Conservation (phyloP, 2,888 invertebrate species). For the Pachymerium ferrugineum region DNA sequence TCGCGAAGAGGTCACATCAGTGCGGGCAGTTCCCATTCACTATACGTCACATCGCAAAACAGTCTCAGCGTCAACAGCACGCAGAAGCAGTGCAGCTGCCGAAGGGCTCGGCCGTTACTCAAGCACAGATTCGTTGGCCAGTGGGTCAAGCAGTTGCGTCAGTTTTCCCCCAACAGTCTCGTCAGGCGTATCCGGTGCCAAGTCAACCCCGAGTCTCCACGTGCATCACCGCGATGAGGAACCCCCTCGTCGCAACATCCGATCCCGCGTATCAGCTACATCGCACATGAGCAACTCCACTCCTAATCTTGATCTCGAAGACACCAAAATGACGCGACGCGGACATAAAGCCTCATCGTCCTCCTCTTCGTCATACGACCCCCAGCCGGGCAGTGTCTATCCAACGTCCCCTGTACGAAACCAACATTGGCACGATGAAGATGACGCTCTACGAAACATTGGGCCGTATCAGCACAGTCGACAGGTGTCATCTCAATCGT, state of each 20-base stretch:
- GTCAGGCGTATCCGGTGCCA: slow-evolving; percentile 32
- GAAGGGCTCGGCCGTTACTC: slow-evolving; percentile 34
- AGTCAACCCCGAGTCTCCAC: slow-evolving; percentile 33
- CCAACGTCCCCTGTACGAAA: slow-evolving; percentile 39
- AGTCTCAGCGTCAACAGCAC: not conserved
- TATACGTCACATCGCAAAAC: not conserved
- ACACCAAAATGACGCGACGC: slow-evolving; percentile 38
- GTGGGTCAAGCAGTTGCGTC: slow-evolving; percentile 29
- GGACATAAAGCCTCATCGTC: slow-evolving; percentile 38
- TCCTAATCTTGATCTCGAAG: slow-evolving; percentile 48
- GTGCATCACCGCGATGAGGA: slow-evolving; percentile 17
- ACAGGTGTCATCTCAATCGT: slow-evolving; percentile 35
- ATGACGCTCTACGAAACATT: slow-evolving; percentile 31
- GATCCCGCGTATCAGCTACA: not conserved
- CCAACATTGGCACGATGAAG: slow-evolving; percentile 36
- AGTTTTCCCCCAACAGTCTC: not conserved
- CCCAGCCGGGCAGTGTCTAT: slow-evolving; percentile 39
- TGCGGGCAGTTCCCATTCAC: not conserved
- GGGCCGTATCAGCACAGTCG: slow-evolving; percentile 34
- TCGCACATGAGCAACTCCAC: slow-evolving; percentile 47
- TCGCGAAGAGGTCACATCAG: not conserved
- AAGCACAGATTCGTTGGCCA: slow-evolving; percentile 35
- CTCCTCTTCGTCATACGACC: too few species aligned
- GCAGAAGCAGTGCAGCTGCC: not conserved
- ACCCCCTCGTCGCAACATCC: not conserved